Conservation (phyloP, 2,888 invertebrate species). For the Drymonia ruficornis region DNA sequence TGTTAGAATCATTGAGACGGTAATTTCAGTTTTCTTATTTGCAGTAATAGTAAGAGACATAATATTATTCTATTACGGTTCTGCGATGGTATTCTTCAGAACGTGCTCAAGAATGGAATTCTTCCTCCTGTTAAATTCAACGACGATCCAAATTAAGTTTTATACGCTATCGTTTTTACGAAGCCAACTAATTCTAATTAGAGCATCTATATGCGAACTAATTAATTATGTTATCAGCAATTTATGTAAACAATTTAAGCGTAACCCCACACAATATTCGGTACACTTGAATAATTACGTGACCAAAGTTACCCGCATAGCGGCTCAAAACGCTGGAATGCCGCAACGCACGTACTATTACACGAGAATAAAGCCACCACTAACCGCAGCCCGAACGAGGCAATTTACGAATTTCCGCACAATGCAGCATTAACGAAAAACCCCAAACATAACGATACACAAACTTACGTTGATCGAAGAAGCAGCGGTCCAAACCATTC, state of each 20-base stretch:
- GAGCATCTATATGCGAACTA: not conserved
- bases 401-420: conserved; percentile 62
- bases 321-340: conserved; percentile 63
- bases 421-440: conserved; percentile 43
- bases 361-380: conserved; percentile 61
- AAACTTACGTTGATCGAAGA: conserved; percentile 84
- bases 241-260: not conserved
- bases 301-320: conserved; percentile 44
- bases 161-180: too few species aligned
- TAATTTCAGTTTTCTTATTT: too few species aligned
- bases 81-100: too few species aligned
- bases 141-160: too few species aligned
- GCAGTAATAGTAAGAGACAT: too few species aligned
- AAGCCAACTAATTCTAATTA: too few species aligned
- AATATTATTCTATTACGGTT: too few species aligned
- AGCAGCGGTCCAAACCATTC: conserved; percentile 84
- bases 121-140: too few species aligned
- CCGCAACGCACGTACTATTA: conserved; percentile 59
- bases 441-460: conserved; percentile 59
- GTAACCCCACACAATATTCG: conserved; percentile 17
- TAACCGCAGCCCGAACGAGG: conserved; percentile 65
- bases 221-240: not conserved
- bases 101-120: too few species aligned
- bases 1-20: too few species aligned
- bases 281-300: conserved; percentile 33